These are phyloP conservation scores for Enteromius fasciolatus DNA, from an alignment of 2,797 vertebrate genomes.

Conservation along the genomic window DNA sequence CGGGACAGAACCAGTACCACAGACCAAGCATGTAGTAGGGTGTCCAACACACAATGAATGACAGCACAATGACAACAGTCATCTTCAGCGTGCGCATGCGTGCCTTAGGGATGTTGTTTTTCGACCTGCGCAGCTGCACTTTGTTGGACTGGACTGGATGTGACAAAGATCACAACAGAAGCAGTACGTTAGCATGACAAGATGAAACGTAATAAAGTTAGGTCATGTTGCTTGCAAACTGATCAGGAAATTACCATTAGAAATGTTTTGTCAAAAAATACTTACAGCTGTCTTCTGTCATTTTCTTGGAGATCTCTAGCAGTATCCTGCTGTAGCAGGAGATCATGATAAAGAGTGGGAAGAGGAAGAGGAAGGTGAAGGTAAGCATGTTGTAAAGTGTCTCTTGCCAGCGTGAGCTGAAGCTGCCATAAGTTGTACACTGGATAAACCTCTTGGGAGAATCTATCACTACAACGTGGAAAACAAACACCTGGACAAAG, in stretches of 20 bases:
- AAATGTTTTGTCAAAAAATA: conserved; percentile 31
- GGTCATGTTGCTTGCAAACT: background rate
- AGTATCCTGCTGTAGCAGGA: conserved; percentile 85
- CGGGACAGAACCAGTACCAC: conserved; percentile 94
- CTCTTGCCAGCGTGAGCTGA: conserved; percentile 83
- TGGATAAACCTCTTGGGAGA: conserved; percentile 85
- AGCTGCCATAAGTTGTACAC: conserved; percentile 85
- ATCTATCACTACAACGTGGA: conserved; percentile 82
- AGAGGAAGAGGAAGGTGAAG: conserved; percentile 85
- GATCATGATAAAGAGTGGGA: conserved; percentile 87
- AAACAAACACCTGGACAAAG: conserved; percentile 81
- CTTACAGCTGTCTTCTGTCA: conserved; percentile 79
- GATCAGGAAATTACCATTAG: background rate
- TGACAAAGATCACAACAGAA: conserved; percentile 44
- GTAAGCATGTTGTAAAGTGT: conserved; percentile 88
- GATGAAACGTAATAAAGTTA: background rate
- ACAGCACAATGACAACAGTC: conserved; percentile 90
- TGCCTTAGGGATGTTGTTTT: conserved; percentile 90
- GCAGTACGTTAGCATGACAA: conserved; percentile 25
- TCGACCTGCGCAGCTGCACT: conserved; percentile 83
- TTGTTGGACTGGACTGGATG: conserved; percentile 75
- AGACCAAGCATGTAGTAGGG: conserved; percentile 93
- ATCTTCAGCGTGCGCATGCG: conserved; percentile 90
- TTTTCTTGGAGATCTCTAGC: conserved; percentile 83
- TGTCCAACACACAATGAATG: conserved; percentile 92